These are phyloP conservation scores for Julus scandinavius DNA, from an alignment of 2,888 invertebrate genomes.

Conservation along the genomic window DNA sequence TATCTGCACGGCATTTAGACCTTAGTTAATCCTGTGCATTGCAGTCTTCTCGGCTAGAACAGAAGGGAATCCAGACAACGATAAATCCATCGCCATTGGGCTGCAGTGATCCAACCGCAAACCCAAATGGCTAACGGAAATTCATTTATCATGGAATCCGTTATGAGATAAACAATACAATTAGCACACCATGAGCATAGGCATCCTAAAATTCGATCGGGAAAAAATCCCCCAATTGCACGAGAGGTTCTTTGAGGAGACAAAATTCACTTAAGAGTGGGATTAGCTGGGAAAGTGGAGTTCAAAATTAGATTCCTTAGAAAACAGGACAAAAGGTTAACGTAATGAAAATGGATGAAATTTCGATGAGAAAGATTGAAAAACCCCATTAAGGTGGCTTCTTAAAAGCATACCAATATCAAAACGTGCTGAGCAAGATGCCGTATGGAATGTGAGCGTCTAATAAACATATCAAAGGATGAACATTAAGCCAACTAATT, in stretches of 20 bases:
- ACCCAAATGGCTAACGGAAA: background rate
- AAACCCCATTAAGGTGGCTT: constrained; percentile 2
- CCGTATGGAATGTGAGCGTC: background rate
- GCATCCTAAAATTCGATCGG: background rate
- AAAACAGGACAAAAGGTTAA: background rate
- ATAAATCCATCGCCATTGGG: constrained; percentile 17
- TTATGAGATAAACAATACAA: constrained; percentile 29
- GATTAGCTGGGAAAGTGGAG: constrained; percentile 4
- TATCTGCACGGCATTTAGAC: background rate
- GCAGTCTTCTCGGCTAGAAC: background rate
- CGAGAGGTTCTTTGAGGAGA: background rate
- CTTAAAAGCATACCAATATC: background rate
- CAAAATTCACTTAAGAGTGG: background rate
- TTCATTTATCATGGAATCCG: constrained; percentile 22
- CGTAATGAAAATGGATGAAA: constrained; percentile 16
- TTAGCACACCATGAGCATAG: background rate
- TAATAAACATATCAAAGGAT: constrained; percentile 26
- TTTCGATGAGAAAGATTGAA: constrained; percentile 1
- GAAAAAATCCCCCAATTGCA: background rate
- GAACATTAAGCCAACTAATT: constrained; percentile 1
- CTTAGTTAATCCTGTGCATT: background rate
- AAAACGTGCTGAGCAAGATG: background rate
- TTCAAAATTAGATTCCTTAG: constrained; percentile 26
- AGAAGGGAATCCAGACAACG: background rate
- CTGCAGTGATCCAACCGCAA: constrained; percentile 10